Conservation (phyloP, 2,113 vertebrate species). For the Potamarius usumacintae region DNA sequence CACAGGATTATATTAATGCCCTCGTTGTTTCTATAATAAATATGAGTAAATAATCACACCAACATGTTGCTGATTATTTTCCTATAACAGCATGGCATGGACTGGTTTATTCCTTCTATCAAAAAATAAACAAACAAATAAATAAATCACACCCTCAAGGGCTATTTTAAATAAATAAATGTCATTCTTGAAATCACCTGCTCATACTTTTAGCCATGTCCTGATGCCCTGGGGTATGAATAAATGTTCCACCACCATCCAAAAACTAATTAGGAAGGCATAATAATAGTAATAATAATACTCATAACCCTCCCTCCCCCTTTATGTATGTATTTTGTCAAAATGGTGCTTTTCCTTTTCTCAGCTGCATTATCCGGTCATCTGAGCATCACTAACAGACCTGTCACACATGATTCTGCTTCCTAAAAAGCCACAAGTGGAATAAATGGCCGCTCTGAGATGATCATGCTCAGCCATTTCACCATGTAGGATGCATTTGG, state of each 20-base stretch:
- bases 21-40: not conserved
- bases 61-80: not conserved
- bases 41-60: not conserved
- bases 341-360: conserved; percentile 55
- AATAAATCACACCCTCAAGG: not conserved
- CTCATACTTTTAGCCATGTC: not conserved
- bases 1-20: not conserved
- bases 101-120: not conserved
- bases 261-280: not conserved
- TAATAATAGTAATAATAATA: not conserved
- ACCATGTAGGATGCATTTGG: conserved; percentile 77
- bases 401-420: conserved; percentile 73
- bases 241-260: not conserved
- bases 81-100: not conserved
- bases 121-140: not conserved
- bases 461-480: conserved; percentile 68
- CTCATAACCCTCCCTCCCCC: not conserved
- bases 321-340: not conserved
- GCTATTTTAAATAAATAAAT: not conserved
- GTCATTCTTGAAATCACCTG: not conserved
- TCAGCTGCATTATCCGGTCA: conserved; percentile 69
- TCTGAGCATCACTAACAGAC: conserved; percentile 69
- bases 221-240: not conserved
- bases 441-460: conserved; percentile 73
- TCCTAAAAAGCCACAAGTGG: conserved; percentile 67